Percentiles rank a stretch among this genome's conserved stretches.
Evolutionary conservation across 1,140 invertebrate species (phyloP).

Genomic region (Callitettix versicolor): DNA sequence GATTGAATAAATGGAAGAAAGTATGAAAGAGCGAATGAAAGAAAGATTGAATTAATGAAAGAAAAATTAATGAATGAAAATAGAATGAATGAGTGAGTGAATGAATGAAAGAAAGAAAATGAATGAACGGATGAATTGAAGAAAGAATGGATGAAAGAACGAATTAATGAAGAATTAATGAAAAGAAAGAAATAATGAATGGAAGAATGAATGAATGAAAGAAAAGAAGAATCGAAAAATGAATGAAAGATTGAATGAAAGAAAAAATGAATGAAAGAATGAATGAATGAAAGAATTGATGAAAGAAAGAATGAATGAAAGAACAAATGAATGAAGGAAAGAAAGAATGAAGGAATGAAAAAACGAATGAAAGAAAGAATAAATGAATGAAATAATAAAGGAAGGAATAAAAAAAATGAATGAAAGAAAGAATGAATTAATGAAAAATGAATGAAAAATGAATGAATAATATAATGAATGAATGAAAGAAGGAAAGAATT

Average conservation of each 20-base stretch:
- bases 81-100: neutral
- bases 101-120: neutral
- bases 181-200: neutral
- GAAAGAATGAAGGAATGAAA: neutral
- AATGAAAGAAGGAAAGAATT: neutral
- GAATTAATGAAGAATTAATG: neutral
- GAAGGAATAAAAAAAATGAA: neutral
- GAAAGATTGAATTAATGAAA: neutral
- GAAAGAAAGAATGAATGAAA: neutral
- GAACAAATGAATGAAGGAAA: too few relatives aligned
- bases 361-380: neutral
- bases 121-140: neutral
- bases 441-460: neutral
- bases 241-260: too few relatives aligned
- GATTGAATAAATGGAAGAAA: neutral
- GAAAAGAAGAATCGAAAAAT: neutral
- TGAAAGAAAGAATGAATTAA: neutral
- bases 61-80: neutral
- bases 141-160: neutral
- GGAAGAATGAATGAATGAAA: neutral
- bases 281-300: neutral
- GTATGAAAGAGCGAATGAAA: neutral
- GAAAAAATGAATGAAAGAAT: too few relatives aligned
- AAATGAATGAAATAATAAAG: too few relatives aligned
- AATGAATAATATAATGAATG: neutral